Evolutionary conservation across 2,888 invertebrate genomes (phyloP).

Genomic region (Lasius fuliginosus): DNA sequence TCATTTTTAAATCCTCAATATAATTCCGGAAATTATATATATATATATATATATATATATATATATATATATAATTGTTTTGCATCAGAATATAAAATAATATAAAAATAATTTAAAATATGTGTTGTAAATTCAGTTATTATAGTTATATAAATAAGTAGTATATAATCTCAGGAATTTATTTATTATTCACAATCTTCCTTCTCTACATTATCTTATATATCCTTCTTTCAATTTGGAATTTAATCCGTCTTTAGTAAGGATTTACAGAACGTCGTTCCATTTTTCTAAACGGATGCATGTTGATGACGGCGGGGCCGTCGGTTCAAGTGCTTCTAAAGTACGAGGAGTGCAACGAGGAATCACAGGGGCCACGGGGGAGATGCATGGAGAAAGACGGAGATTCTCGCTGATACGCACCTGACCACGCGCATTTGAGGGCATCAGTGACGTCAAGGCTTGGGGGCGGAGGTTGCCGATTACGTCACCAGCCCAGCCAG

Average conservation of each 20-base stretch:
- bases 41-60: neutral
- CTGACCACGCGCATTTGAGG: conserved; percentile 82
- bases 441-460: conserved; percentile 84
- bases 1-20: neutral
- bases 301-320: conserved; percentile 53
- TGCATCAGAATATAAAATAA: neutral
- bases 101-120: neutral
- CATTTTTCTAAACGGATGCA: conserved; percentile 67
- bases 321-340: conserved; percentile 47
- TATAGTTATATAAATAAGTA: neutral
- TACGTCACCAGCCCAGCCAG: conserved; percentile 83
- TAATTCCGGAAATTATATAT: conserved; percentile 9
- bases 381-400: conserved; percentile 44
- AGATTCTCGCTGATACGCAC: conserved; percentile 74
- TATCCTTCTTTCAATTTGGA: conserved; percentile 15
- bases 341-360: conserved; percentile 26
- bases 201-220: neutral
- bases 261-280: conserved; percentile 60
- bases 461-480: conserved; percentile 80
- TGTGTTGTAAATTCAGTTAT: neutral
- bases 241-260: conserved; percentile 47
- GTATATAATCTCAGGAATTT: conserved; percentile 28
- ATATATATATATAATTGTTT: neutral
- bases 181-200: conserved; percentile 6
- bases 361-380: neutral